phyloP scores from a whole-genome alignment of 2,113 vertebrate genomes.

The Helogale parvula region DNA sequence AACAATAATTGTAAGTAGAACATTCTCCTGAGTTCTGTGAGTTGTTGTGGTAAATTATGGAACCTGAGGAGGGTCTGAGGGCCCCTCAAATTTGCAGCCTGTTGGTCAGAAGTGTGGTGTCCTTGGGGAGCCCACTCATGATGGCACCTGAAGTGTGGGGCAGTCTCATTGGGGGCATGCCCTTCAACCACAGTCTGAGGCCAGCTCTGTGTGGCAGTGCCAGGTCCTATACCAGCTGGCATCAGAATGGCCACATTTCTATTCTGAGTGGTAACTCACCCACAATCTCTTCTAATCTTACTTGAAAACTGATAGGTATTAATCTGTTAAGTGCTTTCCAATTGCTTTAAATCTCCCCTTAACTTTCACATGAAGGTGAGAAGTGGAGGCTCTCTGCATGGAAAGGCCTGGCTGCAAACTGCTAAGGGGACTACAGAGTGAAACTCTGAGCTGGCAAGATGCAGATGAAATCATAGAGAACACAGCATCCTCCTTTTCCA shows the following conservation, averaged over 20 bases:
- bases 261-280: neutral
- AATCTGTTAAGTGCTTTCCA: neutral
- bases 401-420: neutral
- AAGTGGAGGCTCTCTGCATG: neutral
- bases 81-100: neutral
- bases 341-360: neutral
- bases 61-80: neutral
- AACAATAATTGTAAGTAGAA: neutral
- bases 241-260: neutral
- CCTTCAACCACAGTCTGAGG: neutral
- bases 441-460: neutral
- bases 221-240: neutral
- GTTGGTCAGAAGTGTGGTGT: neutral
- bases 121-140: neutral
- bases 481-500: neutral
- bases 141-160: neutral
- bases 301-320: neutral
- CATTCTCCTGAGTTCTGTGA: neutral
- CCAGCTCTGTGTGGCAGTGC: neutral
- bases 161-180: neutral
- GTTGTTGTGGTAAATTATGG: neutral
- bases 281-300: neutral
- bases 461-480: fast-evolving
- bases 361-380: neutral
- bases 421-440: neutral